Percentiles rank a stretch among this genome's conserved stretches.
phyloP scores from a whole-genome alignment of 2,113 vertebrate genomes.

The Forbesichthys papilliferus region DNA sequence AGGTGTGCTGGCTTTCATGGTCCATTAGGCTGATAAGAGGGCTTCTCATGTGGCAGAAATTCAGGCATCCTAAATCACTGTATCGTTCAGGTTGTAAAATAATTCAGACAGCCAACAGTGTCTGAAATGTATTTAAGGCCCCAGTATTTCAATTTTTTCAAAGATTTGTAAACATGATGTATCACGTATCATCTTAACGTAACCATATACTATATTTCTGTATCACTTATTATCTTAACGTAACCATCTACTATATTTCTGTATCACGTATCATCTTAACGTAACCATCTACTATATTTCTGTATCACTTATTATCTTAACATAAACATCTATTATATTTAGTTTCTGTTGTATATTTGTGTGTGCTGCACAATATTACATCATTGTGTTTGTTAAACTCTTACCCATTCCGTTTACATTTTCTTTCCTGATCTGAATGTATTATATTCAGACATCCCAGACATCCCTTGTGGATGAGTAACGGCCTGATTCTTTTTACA shows the following conservation, averaged over 20 bases:
- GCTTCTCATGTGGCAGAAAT: conserved; percentile 61
- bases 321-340: conserved; percentile 13
- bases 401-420: neutral
- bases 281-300: conserved; percentile 4
- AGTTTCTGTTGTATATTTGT: neutral
- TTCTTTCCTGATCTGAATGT: neutral
- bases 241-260: conserved; percentile 1
- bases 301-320: neutral
- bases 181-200: conserved; percentile 6
- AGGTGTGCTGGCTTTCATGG: conserved; percentile 73
- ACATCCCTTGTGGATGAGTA: neutral
- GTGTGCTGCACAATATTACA: too few species aligned
- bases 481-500: neutral
- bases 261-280: conserved; percentile 1
- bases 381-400: neutral
- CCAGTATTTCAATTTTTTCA: too few species aligned
- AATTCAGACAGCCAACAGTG: conserved; percentile 38
- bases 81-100: conserved; percentile 61
- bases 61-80: conserved; percentile 60
- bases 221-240: conserved; percentile 4
- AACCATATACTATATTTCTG: neutral
- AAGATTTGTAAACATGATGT: too few species aligned
- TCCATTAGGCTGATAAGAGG: conserved; percentile 72
- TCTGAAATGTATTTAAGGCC: too few species aligned
- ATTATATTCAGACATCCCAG: neutral